Base-by-base conservation (phyloP, 2,888 invertebrate genomes). In the Graphium colonna region DNA sequence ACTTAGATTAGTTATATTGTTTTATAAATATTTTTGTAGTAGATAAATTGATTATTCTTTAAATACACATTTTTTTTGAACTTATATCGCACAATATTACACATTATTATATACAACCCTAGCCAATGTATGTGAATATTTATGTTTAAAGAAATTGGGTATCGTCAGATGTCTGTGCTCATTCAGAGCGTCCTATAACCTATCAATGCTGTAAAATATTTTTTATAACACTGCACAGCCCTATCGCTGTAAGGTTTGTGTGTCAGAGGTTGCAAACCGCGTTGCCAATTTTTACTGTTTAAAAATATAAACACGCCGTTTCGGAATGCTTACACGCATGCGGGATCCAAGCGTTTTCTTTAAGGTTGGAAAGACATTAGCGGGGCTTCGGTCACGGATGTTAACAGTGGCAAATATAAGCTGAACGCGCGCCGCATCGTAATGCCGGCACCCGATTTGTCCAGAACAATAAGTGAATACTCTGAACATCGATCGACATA, bases 301-400 rank as follows among this genome's bases (percentile, higher is more conserved):
- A 68, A 72, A 47, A 76, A 73, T 71, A 65, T 63, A 61, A 63
- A 65, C 61, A 61, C 68, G 66, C 67, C 69, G 64, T 71, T 74
- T 77, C 70, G 64, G 69, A 82, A 78, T 79, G 63, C 74, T 71
- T 67, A 71, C 80, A 80, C 79, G 82, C 79, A 70, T 71, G 65
- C 72, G 79, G 71, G 79, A 83, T 83, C 78, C 80, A 81, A 81
- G 74, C 79, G 75, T 74, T 79, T 81, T 82, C 81, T 60, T 73
- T 83, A 82, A 75, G 75, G 68, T 71, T 73, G 71, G 68, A 79
- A 73, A 77, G 65, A 67, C 72, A 62, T 59, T 64, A 62, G 62
- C 60, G 64, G 69, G 80, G 77, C 79, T 78, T 79, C 78, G 76
- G 81, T 70, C 82, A 75, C 69, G 75, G 72, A 68, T 75, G 64